phyloP scores from a whole-genome alignment of 1,140 invertebrate genomes.

The Homarus americanus region DNA sequence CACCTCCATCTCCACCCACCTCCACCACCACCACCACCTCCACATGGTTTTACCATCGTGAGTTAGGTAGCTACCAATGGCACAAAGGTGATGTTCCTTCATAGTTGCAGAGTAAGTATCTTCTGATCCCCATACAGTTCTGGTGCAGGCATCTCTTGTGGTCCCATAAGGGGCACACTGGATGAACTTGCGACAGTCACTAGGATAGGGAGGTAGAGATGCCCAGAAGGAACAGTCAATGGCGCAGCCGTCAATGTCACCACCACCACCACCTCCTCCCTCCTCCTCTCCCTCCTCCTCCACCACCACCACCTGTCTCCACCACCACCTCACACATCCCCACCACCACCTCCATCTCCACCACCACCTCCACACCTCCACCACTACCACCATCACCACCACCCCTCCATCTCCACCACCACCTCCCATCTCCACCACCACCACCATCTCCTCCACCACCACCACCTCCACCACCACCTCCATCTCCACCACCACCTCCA shows the following conservation, averaged over 20 bases:
- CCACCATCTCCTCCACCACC: constrained; percentile 11
- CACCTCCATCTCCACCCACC: too few relatives aligned
- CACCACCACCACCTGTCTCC: constrained; percentile 23
- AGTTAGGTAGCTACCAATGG: constrained; percentile 14
- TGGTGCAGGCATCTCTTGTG: background rate
- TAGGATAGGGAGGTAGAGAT: constrained; percentile 21
- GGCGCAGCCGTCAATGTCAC: constrained; percentile 50
- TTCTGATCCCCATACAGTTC: constrained; percentile 10
- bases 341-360: background rate
- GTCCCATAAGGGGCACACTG: constrained; percentile 50
- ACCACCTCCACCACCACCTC: background rate
- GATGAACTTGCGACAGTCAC: constrained; percentile 63
- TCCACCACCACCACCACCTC: too few relatives aligned
- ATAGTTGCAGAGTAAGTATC: background rate
- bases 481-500: background rate
- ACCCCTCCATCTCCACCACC: constrained; percentile 8
- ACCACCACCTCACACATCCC: background rate
- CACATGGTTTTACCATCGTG: constrained; percentile 15
- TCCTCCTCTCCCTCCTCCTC: background rate
- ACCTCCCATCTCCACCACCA: constrained; percentile 9
- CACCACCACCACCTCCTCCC: background rate
- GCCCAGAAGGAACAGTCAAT: constrained; percentile 34
- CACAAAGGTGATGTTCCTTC: background rate
- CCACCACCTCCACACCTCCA: constrained; percentile 4
- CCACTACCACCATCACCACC: background rate